These are phyloP conservation scores for Ammospiza maritima DNA, from an alignment of 2,797 vertebrate genomes.

Conservation along the genomic window DNA sequence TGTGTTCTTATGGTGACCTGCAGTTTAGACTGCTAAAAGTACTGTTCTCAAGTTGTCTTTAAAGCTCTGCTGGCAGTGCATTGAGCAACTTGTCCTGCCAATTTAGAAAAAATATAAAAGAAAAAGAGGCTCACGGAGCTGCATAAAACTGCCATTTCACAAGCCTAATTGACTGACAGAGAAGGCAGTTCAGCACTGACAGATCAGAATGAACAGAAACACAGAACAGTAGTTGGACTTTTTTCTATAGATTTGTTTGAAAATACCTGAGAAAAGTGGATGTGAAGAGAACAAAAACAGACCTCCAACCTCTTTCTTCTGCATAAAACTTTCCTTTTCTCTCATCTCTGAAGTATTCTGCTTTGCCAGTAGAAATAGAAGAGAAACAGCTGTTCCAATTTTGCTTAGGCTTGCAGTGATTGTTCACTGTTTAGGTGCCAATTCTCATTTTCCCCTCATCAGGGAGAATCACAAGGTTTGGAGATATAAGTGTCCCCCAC, in stretches of 20 bases:
- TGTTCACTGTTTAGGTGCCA: background rate
- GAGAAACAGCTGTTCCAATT: slow-evolving; percentile 57
- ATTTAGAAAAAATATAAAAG: background rate
- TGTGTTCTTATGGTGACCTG: background rate
- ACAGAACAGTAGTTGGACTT: background rate
- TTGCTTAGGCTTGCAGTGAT: slow-evolving; percentile 15
- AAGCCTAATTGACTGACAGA: background rate
- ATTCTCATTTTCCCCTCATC: background rate
- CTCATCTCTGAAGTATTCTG: slow-evolving; percentile 35
- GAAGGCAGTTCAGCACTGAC: background rate
- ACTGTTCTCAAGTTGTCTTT: slow-evolving; percentile 19
- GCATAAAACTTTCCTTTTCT: slow-evolving; percentile 43
- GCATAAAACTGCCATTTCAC: background rate
- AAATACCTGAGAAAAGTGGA: background rate
- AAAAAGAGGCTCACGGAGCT: background rate
- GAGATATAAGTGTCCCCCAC: background rate
- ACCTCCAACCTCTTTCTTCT: slow-evolving; percentile 7
- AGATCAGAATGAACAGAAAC: background rate
- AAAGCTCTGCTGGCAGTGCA: background rate
- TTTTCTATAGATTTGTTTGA: slow-evolving; percentile 21
- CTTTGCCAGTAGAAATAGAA: slow-evolving; percentile 42
- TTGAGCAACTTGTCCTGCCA: background rate
- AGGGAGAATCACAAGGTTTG: background rate
- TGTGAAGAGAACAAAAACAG: slow-evolving; percentile 43
- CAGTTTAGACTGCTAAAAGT: background rate